Base-by-base conservation (phyloP, 2,888 invertebrate species). In the Trichogramma dendrolimi region DNA sequence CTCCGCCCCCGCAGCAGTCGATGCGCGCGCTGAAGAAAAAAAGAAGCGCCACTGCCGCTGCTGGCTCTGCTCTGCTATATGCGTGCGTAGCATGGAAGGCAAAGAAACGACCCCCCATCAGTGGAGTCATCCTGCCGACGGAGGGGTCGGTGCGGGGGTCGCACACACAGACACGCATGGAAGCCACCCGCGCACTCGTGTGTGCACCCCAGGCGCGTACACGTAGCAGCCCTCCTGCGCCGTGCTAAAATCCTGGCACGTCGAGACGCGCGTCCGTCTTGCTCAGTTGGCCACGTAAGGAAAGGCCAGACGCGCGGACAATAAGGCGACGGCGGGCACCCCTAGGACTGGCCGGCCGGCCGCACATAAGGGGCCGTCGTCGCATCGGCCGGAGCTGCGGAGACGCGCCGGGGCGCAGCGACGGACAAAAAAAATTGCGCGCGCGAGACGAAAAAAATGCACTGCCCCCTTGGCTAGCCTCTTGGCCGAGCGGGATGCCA, bases 401-500 rank as follows among this genome's bases (percentile, higher is more conserved):
- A 66, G 66, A 63, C 57, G 50, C 67, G 11, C 44, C 6, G 6
- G 11, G 4, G 48, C 65, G 44, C 46, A 65, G 66, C 57, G 60
- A 47, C 54, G n/a, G 51, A 62, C 67, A 69, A 69, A 69, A 10
- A 46, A 46, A 46, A n/a, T 27, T n/a, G 42, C 4, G n/a, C 74
- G 73, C 70, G 64, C 56, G 56, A 56, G 57, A 64, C 47, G 64
- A 62, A 78, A 79, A 78, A 78, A 79, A 78, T 73, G 70, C 70
- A 72, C 72, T 77, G 75, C 79, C 77, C 78, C 78, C 79, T 79
- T 79, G 78, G 78, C 77, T 70, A 71, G 73, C 74, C 78, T 79
- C 79, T 78, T 78, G 78, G 77, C 70, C 71, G 76, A 78, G 74
- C 74, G 77, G 79, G 79, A 67, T 67, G 72, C 70, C 75, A 79